These are phyloP conservation scores for Platyscapa corneri DNA, from an alignment of 1,140 invertebrate genomes.

Conservation along the genomic window DNA sequence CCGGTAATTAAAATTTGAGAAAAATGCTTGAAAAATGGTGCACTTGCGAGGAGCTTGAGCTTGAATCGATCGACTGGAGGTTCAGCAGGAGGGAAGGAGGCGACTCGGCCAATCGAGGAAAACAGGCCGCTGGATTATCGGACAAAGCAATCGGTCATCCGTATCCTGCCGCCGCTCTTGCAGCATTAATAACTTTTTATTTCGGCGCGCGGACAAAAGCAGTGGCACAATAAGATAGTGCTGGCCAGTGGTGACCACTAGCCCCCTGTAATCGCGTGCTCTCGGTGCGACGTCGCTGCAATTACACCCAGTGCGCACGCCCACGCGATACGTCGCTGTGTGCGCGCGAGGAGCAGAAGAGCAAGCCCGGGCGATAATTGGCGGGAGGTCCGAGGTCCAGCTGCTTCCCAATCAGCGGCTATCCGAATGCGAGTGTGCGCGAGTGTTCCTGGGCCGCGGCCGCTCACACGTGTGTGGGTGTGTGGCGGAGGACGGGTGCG, in stretches of 20 bases:
- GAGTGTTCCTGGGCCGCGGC: too few relatives aligned
- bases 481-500: too few relatives aligned
- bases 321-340: not conserved
- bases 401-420: conserved; percentile 73
- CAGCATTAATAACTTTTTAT: conserved; percentile 29
- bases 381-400: conserved; percentile 70
- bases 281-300: not conserved
- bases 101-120: not conserved
- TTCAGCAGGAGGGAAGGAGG: not conserved
- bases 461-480: too few relatives aligned
- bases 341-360: not conserved
- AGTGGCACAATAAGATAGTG: conserved; percentile 1
- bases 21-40: not conserved
- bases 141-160: not conserved
- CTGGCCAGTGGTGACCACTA: not conserved
- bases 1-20: not conserved
- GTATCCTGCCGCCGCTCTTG: not conserved
- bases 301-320: conserved; percentile 6
- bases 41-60: not conserved
- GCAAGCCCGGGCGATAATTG: conserved; percentile 70
- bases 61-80: too few relatives aligned
- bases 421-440: conserved; percentile 53
- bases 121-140: not conserved
- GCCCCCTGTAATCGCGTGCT: not conserved
- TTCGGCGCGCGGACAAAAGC: not conserved